Evolutionary conservation across 2,113 vertebrate genomes (phyloP).

Genomic region (Patagioenas fasciata): DNA sequence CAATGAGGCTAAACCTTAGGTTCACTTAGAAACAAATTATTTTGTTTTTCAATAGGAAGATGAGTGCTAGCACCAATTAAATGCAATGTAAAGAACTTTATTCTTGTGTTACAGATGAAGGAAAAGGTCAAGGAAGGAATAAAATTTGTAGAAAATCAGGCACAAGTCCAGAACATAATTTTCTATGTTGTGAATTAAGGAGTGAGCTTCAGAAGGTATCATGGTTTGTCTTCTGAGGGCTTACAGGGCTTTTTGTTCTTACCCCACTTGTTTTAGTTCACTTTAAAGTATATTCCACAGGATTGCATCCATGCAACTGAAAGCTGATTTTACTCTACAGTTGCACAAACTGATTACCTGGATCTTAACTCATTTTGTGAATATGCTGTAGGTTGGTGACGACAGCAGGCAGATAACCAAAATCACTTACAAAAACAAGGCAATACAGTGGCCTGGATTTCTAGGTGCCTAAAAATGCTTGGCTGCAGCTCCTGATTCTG

Average conservation of each 20-base stretch:
- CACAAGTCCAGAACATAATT: neutral
- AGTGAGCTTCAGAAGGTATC: neutral
- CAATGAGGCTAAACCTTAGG: neutral
- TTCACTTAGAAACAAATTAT: neutral
- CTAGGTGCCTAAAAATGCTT: neutral
- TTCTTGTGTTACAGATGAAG: neutral
- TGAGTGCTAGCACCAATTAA: neutral
- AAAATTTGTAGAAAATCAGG: neutral
- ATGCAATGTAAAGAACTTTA: neutral
- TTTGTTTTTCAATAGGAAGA: neutral
- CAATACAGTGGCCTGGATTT: neutral
- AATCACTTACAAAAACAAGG: neutral
- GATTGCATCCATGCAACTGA: neutral
- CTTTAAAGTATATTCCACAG: neutral
- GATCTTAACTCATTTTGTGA: neutral
- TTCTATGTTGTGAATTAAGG: neutral
- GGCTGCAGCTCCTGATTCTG: neutral
- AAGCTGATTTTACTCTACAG: neutral
- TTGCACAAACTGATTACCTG: neutral
- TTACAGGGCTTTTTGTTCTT: neutral
- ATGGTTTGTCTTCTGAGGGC: neutral
- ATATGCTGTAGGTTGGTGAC: neutral
- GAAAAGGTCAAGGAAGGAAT: neutral
- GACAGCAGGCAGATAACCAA: neutral
- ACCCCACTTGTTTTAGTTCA: neutral